Percentiles rank a stretch among this genome's conserved stretches.
These are phyloP conservation scores for Neoscelio sp. DNA, from an alignment of 2,888 invertebrate genomes.

Conservation along the genomic window DNA sequence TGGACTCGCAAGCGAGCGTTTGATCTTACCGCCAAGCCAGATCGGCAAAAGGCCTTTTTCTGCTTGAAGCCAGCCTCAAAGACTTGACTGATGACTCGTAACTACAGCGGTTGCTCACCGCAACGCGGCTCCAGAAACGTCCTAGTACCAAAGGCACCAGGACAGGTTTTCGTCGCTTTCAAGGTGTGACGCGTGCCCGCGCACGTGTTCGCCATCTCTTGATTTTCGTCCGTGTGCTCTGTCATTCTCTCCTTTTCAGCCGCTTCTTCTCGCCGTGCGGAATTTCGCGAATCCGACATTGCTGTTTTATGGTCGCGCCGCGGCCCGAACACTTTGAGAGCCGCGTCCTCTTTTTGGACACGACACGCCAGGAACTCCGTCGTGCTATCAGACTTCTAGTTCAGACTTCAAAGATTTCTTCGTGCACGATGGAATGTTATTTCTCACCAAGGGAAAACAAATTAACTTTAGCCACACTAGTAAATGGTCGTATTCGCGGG, in stretches of 20 bases:
- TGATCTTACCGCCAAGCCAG: slow-evolving; percentile 79
- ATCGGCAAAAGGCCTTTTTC: slow-evolving; percentile 79
- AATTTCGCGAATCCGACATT: slow-evolving; percentile 48
- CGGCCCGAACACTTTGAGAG: slow-evolving; percentile 15
- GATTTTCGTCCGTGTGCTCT: slow-evolving; percentile 45
- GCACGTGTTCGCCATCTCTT: slow-evolving; percentile 75
- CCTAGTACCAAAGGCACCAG: slow-evolving; percentile 25
- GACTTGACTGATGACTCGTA: slow-evolving; percentile 80
- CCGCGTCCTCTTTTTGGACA: slow-evolving; percentile 27
- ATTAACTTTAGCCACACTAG: slow-evolving; percentile 2
- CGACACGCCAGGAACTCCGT: slow-evolving; percentile 14
- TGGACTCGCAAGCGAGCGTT: slow-evolving; percentile 72
- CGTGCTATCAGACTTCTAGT: slow-evolving; percentile 8
- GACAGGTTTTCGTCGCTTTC: slow-evolving; percentile 72
- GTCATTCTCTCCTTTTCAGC: slow-evolving; percentile 4
- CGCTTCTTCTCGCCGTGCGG: slow-evolving; percentile 7
- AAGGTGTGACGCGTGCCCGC: slow-evolving; percentile 77
- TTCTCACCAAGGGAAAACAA: slow-evolving; percentile 41
- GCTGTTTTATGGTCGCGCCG: slow-evolving; percentile 23
- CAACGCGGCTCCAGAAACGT: slow-evolving; percentile 36
- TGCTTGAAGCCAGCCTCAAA: slow-evolving; percentile 76
- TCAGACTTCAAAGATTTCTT: slow-evolving; percentile 40
- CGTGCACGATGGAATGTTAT: slow-evolving; percentile 28
- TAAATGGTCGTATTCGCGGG: background rate
- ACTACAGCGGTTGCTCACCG: slow-evolving; percentile 65